Evolutionary conservation across 2,888 invertebrate genomes (phyloP), one percentile per base, ranked within the genome.

Genomic region (Eupithecia vulgata): DNA sequence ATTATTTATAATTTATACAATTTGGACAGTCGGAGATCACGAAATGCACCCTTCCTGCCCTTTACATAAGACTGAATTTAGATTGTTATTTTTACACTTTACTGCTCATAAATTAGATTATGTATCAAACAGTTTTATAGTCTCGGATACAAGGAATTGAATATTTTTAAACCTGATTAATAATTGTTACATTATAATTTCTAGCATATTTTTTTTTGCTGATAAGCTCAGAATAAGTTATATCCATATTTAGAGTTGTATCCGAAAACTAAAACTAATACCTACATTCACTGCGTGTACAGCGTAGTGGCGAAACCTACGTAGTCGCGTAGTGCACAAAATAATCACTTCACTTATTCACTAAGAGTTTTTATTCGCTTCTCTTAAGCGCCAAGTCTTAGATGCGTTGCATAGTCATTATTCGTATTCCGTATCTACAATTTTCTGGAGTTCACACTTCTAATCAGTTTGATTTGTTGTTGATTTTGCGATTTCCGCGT

Each of bases 1-100:
- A 79, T 80, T 72, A 34, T 73, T 75, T 82, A 78, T 80, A 75
- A 72, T 77, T 78, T 79, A 79, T 73, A 81, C 76, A 83, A 72
- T 78, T 76, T 71, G 68, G 71, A 74, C 69, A 66, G 13, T 75
- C 65, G 61, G 74, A 78, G 74, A 79, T 77, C 76, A 72, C 57
- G 35, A 73, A 75, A 76, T 74, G 78, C 78, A 78, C 76, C 72
- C 72, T 71, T 74, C 73, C 68, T 48, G 68, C 66, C 71, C 61
- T 65, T 52, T 62, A 21, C 48, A 71, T 37, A 71, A 71, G 74
- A 71, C 68, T 37, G 65, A 65, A 66, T 61, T 71, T 34, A 15
- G 21, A 70, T 69, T 35, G 57, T 67, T 65, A 45, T 62, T 66
- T 25, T 8, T 13, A 62, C 37, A 69, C 30, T 15, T 35, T 48